phyloP scores from a whole-genome alignment of 2,113 vertebrate species.

The Mohoua ochrocephala region DNA sequence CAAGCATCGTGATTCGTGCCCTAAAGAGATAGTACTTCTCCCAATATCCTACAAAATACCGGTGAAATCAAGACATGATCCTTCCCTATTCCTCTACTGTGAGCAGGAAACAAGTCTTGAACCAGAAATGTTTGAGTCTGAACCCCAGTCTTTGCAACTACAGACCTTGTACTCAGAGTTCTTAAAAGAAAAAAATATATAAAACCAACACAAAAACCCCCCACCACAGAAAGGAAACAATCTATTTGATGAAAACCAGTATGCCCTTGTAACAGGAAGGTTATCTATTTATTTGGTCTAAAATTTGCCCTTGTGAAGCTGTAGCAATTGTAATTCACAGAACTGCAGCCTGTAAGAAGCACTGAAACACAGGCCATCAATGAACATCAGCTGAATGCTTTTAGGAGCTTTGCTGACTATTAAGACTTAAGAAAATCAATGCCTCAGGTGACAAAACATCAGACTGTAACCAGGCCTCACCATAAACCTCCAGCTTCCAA shows the following conservation, averaged over 20 bases:
- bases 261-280: neutral
- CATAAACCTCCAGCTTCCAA: neutral
- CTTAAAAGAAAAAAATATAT: neutral
- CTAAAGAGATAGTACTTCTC: neutral
- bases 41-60: accelerated
- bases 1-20: accelerated
- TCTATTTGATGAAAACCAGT: neutral
- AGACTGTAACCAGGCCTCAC: neutral
- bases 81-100: neutral
- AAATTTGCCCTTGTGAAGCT: neutral
- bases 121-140: neutral
- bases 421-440: neutral
- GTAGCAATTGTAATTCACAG: neutral
- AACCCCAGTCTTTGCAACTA: neutral
- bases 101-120: neutral
- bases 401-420: neutral
- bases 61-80: neutral
- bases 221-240: neutral
- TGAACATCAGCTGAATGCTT: neutral
- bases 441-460: neutral
- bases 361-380: neutral
- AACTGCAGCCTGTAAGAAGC: neutral
- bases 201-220: neutral
- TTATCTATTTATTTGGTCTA: neutral
- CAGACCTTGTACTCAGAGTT: neutral